Evolutionary conservation across 2,113 vertebrate species (phyloP).

Genomic region (Fulmarus glacialis): DNA sequence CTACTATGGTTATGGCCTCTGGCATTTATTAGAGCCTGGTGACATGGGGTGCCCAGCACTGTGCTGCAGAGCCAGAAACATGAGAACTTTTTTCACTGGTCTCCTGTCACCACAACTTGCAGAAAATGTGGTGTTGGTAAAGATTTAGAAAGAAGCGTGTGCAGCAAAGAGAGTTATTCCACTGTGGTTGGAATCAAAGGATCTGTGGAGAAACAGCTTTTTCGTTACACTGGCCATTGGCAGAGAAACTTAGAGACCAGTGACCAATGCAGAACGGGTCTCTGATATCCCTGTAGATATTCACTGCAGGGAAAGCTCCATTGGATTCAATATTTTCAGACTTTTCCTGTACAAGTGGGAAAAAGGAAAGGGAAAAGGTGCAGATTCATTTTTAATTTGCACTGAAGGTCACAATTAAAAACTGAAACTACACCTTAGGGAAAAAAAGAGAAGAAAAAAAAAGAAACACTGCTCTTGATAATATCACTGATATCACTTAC

Average conservation of each 20-base stretch:
- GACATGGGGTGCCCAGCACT: rapidly evolving
- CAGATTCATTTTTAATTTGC: background rate
- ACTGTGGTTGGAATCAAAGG: background rate
- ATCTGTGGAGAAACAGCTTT: background rate
- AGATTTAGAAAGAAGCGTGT: background rate
- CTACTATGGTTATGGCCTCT: background rate
- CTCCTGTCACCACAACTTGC: background rate
- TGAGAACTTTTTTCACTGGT: background rate
- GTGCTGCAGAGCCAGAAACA: background rate
- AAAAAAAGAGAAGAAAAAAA: background rate
- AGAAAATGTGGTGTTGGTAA: background rate
- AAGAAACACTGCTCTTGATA: background rate
- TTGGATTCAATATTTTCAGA: background rate
- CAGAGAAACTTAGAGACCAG: background rate
- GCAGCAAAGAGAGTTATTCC: background rate
- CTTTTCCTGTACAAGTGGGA: background rate
- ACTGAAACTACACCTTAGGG: background rate
- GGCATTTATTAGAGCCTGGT: background rate
- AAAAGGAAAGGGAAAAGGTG: background rate
- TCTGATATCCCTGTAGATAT: background rate
- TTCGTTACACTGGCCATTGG: background rate
- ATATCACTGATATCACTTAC: background rate
- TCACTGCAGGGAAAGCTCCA: background rate
- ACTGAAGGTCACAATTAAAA: background rate
- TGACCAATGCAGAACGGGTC: rapidly evolving